Percentiles rank a stretch among this genome's conserved stretches.
These are phyloP conservation scores for Formica aserva DNA, from an alignment of 2,888 invertebrate species.

Conservation along the genomic window DNA sequence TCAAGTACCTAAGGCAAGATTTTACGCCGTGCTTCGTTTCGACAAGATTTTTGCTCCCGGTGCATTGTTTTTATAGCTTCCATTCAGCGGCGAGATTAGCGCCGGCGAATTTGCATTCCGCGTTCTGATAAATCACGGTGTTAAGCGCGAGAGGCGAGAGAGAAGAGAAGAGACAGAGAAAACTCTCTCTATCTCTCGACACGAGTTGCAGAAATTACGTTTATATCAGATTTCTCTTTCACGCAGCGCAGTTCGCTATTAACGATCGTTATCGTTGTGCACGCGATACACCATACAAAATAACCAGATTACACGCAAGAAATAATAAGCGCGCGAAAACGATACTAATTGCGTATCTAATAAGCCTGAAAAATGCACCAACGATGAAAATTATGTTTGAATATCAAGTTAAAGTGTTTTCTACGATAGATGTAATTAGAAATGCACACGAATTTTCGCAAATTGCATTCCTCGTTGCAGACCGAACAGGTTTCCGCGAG, in stretches of 20 bases:
- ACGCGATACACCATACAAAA: not conserved
- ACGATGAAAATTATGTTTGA: conserved; percentile 1
- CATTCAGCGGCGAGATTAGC: conserved; percentile 42
- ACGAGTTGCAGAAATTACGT: conserved; percentile 34
- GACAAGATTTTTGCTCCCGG: conserved; percentile 25
- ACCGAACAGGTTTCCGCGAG: conserved; percentile 19
- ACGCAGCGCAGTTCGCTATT: conserved; percentile 4
- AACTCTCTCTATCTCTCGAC: not conserved
- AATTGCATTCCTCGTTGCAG: too few species aligned
- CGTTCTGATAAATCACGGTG: conserved; percentile 26
- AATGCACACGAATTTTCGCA: conserved; percentile 23
- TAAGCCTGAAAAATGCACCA: conserved; percentile 8
- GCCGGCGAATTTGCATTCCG: conserved; percentile 26
- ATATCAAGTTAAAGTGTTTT: conserved; percentile 10
- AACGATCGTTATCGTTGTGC: conserved; percentile 28
- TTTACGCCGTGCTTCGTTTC: not conserved
- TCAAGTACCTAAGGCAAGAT: not conserved
- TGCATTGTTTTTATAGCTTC: conserved; percentile 39
- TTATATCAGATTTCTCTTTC: conserved; percentile 46
- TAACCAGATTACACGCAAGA: not conserved
- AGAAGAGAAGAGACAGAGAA: not conserved
- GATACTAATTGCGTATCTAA: not conserved
- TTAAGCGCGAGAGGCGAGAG: conserved; percentile 15
- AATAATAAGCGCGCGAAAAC: conserved; percentile 31
- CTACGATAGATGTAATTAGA: conserved; percentile 1